phyloP scores from a whole-genome alignment of 2,888 invertebrate species.

The Agonopterix heracliana region DNA sequence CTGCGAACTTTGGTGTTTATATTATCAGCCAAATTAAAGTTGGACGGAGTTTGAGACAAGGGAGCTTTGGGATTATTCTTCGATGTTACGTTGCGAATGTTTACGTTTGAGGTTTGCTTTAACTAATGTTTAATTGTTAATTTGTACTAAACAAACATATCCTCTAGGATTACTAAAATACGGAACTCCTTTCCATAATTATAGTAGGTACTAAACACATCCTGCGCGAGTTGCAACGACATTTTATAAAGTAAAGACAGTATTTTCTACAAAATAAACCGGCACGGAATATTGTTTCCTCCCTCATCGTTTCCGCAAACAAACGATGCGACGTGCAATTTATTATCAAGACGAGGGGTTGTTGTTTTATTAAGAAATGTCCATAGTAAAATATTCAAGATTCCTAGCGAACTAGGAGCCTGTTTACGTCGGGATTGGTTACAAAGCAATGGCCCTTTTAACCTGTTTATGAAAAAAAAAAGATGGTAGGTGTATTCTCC shows the following conservation, averaged over 20 bases:
- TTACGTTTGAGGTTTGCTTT: neutral
- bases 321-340: conserved; percentile 8
- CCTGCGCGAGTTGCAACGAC: no score
- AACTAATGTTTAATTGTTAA: neutral
- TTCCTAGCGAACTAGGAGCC: neutral
- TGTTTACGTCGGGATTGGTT: neutral
- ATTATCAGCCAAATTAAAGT: conserved; percentile 66
- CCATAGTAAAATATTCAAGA: neutral
- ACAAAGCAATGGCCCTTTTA: neutral
- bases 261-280: neutral
- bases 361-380: conserved; percentile 3
- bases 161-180: no score
- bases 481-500: no score
- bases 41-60: conserved; percentile 53
- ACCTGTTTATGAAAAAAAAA: neutral
- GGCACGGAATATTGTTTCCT: conserved; percentile 7
- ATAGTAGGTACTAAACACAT: no score
- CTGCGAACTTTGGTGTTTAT: conserved; percentile 60
- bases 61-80: conserved; percentile 26
- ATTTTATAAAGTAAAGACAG: neutral
- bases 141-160: no score
- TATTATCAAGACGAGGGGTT: conserved; percentile 5
- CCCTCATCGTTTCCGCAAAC: conserved; percentile 7
- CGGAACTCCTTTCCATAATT: no score
- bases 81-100: conserved; percentile 3